Evolutionary conservation across 2,888 invertebrate genomes (phyloP).

Genomic region (Parnassius mnemosyne): DNA sequence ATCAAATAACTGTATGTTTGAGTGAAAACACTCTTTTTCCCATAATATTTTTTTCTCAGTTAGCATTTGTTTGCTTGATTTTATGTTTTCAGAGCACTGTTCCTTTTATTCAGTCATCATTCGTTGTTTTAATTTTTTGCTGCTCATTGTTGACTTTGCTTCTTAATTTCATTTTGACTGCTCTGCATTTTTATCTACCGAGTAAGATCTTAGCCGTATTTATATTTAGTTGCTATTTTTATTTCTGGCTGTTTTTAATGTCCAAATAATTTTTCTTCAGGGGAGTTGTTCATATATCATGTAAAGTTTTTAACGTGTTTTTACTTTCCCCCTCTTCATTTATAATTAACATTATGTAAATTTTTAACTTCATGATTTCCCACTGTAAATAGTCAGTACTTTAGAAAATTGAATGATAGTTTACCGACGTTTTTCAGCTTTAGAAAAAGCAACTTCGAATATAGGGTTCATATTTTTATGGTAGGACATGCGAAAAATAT

Average conservation of each 20-base stretch:
- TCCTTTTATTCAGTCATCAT: slow-evolving; percentile 3
- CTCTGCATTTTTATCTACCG: slow-evolving; percentile 75
- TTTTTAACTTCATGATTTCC: not conserved
- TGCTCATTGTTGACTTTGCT: slow-evolving; percentile 41
- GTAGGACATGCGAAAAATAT: too few species aligned
- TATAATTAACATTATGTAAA: not conserved
- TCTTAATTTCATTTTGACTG: slow-evolving; percentile 52
- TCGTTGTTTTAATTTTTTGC: slow-evolving; percentile 27
- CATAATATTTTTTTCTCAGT: not conserved
- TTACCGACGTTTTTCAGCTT: too few species aligned
- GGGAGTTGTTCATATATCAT: too few species aligned
- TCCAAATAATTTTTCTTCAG: slow-evolving; percentile 1
- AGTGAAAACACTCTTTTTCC: too few species aligned
- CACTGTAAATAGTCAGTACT: too few species aligned
- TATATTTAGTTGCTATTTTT: slow-evolving; percentile 40
- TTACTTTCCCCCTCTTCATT: too few species aligned
- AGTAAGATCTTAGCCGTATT: slow-evolving; percentile 45
- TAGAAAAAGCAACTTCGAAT: too few species aligned
- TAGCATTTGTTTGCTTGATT: slow-evolving; percentile 19
- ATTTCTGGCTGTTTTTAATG: slow-evolving; percentile 25
- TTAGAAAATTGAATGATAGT: too few species aligned
- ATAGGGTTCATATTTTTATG: too few species aligned
- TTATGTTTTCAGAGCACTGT: slow-evolving; percentile 26
- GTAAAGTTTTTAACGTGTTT: too few species aligned
- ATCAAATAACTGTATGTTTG: too few species aligned